Conservation (phyloP, 2,113 vertebrate genomes). For the Procavia capensis region DNA sequence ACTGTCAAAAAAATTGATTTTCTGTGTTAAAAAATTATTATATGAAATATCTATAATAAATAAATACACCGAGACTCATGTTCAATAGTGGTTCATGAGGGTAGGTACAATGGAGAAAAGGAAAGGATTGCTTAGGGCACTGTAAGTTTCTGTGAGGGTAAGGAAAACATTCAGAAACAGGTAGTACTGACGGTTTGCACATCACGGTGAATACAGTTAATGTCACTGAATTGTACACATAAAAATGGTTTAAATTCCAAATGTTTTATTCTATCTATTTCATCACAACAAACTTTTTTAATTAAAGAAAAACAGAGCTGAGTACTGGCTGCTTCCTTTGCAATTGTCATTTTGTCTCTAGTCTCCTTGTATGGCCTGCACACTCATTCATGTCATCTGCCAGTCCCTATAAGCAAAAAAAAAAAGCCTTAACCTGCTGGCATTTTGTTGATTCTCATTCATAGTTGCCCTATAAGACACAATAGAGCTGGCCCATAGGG, state of each 20-base stretch:
- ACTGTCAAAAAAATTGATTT: not conserved
- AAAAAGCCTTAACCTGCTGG: too few relatives aligned
- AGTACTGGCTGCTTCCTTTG: not conserved
- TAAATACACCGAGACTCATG: not conserved
- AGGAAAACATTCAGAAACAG: not conserved
- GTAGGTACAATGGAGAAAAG: not conserved
- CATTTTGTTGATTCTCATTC: too few relatives aligned
- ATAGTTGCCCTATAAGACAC: too few relatives aligned
- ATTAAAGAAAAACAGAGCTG: too few relatives aligned
- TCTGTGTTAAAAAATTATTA: not conserved
- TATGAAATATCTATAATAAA: not conserved
- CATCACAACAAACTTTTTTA: too few relatives aligned
- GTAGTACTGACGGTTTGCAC: not conserved
- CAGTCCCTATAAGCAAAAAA: too few relatives aligned
- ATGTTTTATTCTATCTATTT: too few relatives aligned
- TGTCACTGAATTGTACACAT: not conserved
- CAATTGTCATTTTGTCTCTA: not conserved
- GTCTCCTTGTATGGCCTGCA: not conserved
- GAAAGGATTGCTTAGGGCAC: not conserved
- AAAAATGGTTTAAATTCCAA: too few relatives aligned
- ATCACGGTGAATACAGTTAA: not conserved
- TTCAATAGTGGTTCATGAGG: not conserved
- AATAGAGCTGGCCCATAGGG: too few relatives aligned
- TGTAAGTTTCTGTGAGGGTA: not conserved
- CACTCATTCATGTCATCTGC: not conserved